A percentile compares a stretch with the other conserved stretches of the same genome.
Evolutionary conservation across 1,140 invertebrate genomes (phyloP).

Genomic region (Melanaphis sacchari): DNA sequence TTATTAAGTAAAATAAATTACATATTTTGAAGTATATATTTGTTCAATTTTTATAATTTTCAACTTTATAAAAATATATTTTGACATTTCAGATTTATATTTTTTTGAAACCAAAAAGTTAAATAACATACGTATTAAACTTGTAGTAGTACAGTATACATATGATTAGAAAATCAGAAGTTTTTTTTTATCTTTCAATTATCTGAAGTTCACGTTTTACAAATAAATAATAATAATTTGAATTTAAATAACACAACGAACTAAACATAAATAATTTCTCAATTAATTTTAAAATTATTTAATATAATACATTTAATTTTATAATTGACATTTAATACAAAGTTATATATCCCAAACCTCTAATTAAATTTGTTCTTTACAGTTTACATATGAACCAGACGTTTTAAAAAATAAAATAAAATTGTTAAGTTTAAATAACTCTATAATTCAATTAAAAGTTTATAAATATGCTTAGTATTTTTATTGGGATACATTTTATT

Average conservation of each 20-base stretch:
- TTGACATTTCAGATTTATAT: neutral
- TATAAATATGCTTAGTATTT: neutral
- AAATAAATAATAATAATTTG: neutral
- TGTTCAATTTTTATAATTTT: neutral
- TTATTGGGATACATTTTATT: neutral
- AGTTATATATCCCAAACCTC: neutral
- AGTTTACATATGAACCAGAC: neutral
- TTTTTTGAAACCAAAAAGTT: neutral
- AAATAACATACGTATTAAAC: neutral
- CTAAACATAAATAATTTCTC: neutral
- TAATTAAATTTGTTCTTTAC: slow-evolving; percentile 9
- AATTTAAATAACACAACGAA: neutral
- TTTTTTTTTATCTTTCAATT: neutral
- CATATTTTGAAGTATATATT: neutral
- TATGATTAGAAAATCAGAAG: neutral
- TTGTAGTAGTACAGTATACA: neutral
- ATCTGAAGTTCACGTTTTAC: neutral
- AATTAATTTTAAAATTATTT: neutral
- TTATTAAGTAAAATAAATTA: neutral
- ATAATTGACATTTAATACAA: neutral
- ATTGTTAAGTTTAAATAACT: neutral
- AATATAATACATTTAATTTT: neutral
- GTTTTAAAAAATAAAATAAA: neutral
- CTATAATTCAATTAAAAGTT: neutral
- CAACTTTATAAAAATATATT: neutral